Percentiles rank a stretch among this genome's conserved stretches.
Conservation (phyloP, 2,888 invertebrate species). For the Agrilus mali region DNA sequence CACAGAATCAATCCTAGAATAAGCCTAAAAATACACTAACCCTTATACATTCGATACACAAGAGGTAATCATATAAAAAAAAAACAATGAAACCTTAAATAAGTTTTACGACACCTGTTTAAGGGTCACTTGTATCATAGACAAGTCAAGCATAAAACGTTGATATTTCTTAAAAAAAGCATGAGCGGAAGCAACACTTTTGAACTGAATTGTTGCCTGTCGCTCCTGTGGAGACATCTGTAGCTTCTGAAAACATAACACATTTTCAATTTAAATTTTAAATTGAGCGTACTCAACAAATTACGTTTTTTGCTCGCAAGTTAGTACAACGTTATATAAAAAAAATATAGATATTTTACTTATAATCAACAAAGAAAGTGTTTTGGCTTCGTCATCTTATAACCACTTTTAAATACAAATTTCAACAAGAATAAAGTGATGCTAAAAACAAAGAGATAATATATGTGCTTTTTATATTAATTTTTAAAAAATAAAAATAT, state of each 20-base stretch:
- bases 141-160: conserved; percentile 41
- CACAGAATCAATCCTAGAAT: too few relatives aligned
- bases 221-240: conserved; percentile 30
- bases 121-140: conserved; percentile 38
- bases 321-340: conserved; percentile 1
- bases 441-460: too few relatives aligned
- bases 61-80: too few relatives aligned
- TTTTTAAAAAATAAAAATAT: too few relatives aligned
- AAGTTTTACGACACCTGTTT: conserved; percentile 12
- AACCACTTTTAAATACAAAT: too few relatives aligned
- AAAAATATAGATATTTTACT: background rate
- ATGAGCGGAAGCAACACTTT: conserved; percentile 40
- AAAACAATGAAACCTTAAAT: background rate
- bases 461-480: too few relatives aligned
- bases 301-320: background rate
- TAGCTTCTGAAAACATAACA: conserved; percentile 28
- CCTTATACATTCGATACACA: too few relatives aligned
- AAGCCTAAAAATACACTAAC: too few relatives aligned
- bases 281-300: background rate
- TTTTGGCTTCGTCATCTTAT: background rate
- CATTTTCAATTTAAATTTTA: conserved; percentile 5
- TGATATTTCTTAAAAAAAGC: conserved; percentile 43
- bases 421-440: too few relatives aligned
- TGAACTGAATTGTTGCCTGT: conserved; percentile 38
- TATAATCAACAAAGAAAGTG: background rate